Evolutionary conservation across 1,140 invertebrate species (phyloP).

Genomic region (Pseudomyrmex concolor): DNA sequence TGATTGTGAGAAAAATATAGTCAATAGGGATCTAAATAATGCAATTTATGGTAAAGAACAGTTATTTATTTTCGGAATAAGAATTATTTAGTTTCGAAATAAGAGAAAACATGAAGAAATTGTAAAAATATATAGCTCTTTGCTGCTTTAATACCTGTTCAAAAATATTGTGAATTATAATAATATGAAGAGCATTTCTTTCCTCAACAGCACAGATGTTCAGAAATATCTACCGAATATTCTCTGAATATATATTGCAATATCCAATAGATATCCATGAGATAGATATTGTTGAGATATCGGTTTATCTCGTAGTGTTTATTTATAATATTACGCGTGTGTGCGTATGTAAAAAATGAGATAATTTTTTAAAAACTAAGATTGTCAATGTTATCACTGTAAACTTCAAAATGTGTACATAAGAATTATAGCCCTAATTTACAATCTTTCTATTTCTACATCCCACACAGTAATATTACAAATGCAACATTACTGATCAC

Average conservation of each 20-base stretch:
- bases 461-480: constrained; percentile 34
- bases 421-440: constrained; percentile 14
- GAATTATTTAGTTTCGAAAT: too few species aligned
- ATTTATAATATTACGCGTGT: constrained; percentile 31
- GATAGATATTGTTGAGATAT: too few species aligned
- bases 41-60: constrained; percentile 27
- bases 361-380: constrained; percentile 47
- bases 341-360: neutral
- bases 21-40: constrained; percentile 9
- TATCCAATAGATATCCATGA: too few species aligned
- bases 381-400: constrained; percentile 17
- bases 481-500: constrained; percentile 46
- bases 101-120: constrained; percentile 17
- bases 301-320: constrained; percentile 19
- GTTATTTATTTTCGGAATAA: constrained; percentile 38
- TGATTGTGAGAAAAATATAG: constrained; percentile 42
- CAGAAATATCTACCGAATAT: too few species aligned
- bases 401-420: constrained; percentile 11
- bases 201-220: too few species aligned
- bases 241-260: too few species aligned
- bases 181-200: neutral
- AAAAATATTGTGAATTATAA: constrained; percentile 13
- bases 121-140: neutral
- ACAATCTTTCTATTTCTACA: neutral
- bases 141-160: neutral